phyloP scores from a whole-genome alignment of 2,797 vertebrate species.

The Poecilia gillii region DNA sequence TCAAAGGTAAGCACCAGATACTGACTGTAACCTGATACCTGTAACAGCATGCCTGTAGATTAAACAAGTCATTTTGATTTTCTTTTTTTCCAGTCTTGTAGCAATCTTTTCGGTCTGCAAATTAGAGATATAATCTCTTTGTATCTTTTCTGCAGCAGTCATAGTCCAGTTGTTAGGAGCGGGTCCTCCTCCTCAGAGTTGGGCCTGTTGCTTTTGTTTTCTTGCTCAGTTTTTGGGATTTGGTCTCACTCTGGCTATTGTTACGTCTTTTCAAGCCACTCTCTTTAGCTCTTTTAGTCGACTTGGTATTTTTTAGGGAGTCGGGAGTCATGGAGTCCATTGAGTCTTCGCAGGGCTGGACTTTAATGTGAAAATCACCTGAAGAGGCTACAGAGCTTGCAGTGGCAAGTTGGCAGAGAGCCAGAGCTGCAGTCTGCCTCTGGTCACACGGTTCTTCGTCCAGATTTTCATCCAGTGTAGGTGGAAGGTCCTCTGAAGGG shows the following conservation, averaged over 20 bases:
- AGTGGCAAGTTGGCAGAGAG: conserved; percentile 93
- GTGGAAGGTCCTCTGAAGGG: conserved; percentile 42
- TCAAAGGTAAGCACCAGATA: conserved; percentile 22
- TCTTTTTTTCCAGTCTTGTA: conserved; percentile 11
- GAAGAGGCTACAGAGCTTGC: conserved; percentile 77
- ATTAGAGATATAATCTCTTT: conserved; percentile 16
- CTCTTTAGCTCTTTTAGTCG: conserved; percentile 32
- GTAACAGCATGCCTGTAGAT: conserved; percentile 20
- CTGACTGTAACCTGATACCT: conserved; percentile 6
- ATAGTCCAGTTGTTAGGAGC: conserved; percentile 72
- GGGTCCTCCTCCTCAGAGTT: conserved; percentile 85
- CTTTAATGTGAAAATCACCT: conserved; percentile 21
- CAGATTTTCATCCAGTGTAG: conserved; percentile 11
- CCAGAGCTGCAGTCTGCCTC: conserved; percentile 93
- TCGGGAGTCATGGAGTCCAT: conserved; percentile 1
- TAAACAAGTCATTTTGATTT: neutral
- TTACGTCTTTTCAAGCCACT: conserved; percentile 83
- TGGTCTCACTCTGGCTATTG: conserved; percentile 69
- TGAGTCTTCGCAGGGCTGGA: conserved; percentile 14
- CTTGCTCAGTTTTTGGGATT: conserved; percentile 79
- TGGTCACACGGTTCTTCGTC: conserved; percentile 87
- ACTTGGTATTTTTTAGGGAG: conserved; percentile 27
- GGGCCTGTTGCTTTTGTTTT: conserved; percentile 75
- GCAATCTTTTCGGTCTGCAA: conserved; percentile 7
- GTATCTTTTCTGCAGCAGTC: conserved; percentile 7